Evolutionary conservation across 1,140 invertebrate species (phyloP), one percentile per base, ranked within the genome.

Genomic region (Conus ventricosus): DNA sequence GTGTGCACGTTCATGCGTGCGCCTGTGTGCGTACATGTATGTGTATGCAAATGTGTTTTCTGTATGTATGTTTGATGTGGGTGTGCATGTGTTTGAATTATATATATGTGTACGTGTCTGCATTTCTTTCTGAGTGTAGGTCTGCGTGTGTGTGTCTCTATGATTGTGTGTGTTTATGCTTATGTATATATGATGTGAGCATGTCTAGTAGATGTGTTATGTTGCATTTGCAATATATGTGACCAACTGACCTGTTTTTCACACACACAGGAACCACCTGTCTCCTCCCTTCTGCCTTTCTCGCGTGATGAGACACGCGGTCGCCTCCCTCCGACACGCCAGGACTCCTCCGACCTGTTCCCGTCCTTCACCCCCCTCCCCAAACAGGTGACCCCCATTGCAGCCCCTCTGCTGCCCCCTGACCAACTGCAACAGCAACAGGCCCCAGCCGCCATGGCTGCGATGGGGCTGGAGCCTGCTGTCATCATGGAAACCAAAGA

Each of bases 241-340:
- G 39, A 39, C 57, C 57, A 8, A 0, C 4, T 23, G 11, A 6
- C 67, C 17, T 23, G 6, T 25, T 39, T 39, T 39, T 25, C 75
- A 11, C 39, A 7, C 27, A 15, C 17, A 39, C 88, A 94, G 93
- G 93, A 92, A 23, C 93, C 93, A 8, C 87, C 91, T 0, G 93
- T 94, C 0, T 93, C 93, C 7, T 93, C 92, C 20, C 87, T 94
- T 13, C 90, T 93, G 88, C 63, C 87, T 6, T 84, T 91, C 53
- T 93, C 93, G 13, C 87, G 93, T 4, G 93, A 94, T 51, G 85
- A 78, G 13, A 20, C 20, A 27, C 84, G 84, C 13, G 11, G 82
- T 71, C 82, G 55, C 20, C 85, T 57, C 23, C 85, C 75, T 23
- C 83, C 60, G 3, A 88, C 89, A 27, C 60, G 63, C 3, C 84